A percentile compares a stretch with the other conserved stretches of the same genome.
These are phyloP conservation scores for Argyra leucocephala DNA, from an alignment of 2,888 invertebrate species.

Conservation along the genomic window DNA sequence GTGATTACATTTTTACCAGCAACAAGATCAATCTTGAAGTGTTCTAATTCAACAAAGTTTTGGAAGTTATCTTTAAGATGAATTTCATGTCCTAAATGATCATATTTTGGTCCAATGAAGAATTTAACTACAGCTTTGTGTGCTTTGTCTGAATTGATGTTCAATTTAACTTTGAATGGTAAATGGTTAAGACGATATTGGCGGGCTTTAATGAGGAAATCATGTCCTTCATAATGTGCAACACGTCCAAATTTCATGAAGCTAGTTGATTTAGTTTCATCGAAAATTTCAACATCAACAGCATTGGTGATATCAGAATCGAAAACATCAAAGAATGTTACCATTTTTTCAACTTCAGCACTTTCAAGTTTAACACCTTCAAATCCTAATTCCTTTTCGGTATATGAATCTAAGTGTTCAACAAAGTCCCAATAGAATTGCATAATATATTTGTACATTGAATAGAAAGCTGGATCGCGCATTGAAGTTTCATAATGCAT, in stretches of 20 bases:
- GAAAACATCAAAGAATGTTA: constrained; percentile 61
- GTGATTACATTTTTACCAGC: constrained; percentile 48
- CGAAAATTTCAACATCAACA: constrained; percentile 42
- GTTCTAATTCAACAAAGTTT: constrained; percentile 58
- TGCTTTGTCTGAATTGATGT: constrained; percentile 51
- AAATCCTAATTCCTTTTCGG: constrained; percentile 51
- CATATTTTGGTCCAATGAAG: constrained; percentile 62
- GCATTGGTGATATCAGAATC: constrained; percentile 51
- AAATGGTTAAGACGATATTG: constrained; percentile 57
- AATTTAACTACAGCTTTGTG: constrained; percentile 55
- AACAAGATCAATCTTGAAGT: constrained; percentile 53
- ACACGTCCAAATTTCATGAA: constrained; percentile 35
- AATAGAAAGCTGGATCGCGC: constrained; percentile 65
- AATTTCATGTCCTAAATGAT: constrained; percentile 47
- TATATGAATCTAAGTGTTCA: constrained; percentile 52
- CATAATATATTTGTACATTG: constrained; percentile 54
- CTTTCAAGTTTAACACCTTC: constrained; percentile 56
- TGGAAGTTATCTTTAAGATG: constrained; percentile 52
- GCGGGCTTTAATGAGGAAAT: constrained; percentile 49
- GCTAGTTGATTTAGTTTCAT: constrained; percentile 35
- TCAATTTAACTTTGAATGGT: constrained; percentile 52
- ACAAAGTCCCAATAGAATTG: constrained; percentile 52
- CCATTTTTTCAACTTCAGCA: constrained; percentile 53
- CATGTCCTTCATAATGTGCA: constrained; percentile 33
- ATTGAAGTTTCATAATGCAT: constrained; percentile 57